Base-by-base conservation (phyloP, 1,140 invertebrate species). In the Heliconius congener region DNA sequence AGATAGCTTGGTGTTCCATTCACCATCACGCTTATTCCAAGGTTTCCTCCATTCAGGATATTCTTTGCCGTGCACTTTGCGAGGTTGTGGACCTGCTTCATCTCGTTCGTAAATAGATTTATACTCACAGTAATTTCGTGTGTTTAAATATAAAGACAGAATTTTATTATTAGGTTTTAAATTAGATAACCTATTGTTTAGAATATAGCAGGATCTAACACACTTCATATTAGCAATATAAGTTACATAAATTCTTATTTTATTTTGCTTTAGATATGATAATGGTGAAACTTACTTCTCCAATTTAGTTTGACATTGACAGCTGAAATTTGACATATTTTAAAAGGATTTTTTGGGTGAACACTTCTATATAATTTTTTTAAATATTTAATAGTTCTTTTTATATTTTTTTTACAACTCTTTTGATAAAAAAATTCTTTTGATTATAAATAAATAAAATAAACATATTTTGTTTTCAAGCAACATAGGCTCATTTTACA, bases 1-100 rank as follows among this genome's bases (percentile, higher is more conserved):
- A 3, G 89, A 89, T 23, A 95, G 78, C 85, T 93, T 94, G 52
- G 84, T 88, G 50, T 34, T 85, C 83, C 85, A 91, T 89, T 94
- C 94, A 11, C 91, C 91, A 2, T 90, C 86, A 50, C 91, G 82
- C 76, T 93, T 78, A 50, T 88, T 87, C 92, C 91, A 94, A 1
- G 90, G 91, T 73, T 87, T 91, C 27, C 92, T 81, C 93, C 93
- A 94, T 77, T 94, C 91, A 27, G 90, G 89, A 79, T 93, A 93
- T 13, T 73, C 78, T 78, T 90, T 76, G 1, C 91, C 93, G 74
- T 89, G 81, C 2, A 94, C 88, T 78, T 82, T 85, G 19, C 90
- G 88, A 42, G 90, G 87, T 74, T 89, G 86, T 73, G 73, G 78
- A 27, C 91, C 91, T 79, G 89, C 91, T 86, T 94, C 93, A 82